These are phyloP conservation scores for Bubo scandiacus DNA, from an alignment of 2,113 vertebrate genomes.

Conservation along the genomic window DNA sequence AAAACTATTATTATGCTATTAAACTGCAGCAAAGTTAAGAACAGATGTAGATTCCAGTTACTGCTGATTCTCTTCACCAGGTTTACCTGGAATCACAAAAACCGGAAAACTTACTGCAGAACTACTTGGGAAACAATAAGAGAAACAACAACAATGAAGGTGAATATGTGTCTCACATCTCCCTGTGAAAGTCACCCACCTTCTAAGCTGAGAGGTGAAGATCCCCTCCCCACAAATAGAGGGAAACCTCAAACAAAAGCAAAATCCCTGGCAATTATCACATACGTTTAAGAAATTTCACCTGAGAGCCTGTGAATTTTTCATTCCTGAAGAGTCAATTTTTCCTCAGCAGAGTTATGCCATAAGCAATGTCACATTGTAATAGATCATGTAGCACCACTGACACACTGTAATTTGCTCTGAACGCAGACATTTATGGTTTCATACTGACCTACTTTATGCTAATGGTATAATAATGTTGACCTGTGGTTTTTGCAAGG, in stretches of 20 bases:
- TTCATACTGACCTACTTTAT: background rate
- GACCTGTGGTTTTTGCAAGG: background rate
- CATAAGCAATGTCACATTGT: background rate
- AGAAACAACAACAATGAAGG: background rate
- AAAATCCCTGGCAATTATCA: background rate
- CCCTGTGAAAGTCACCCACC: background rate
- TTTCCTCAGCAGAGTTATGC: background rate
- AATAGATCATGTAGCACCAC: background rate
- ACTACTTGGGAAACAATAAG: background rate
- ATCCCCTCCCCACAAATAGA: background rate
- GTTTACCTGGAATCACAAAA: background rate
- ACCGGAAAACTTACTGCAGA: background rate
- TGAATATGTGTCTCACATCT: background rate
- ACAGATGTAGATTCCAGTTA: background rate
- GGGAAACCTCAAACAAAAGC: background rate
- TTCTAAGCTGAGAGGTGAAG: background rate
- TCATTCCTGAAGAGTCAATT: background rate
- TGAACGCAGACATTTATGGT: background rate
- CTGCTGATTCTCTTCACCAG: background rate
- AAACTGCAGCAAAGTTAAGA: background rate
- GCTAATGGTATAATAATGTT: background rate
- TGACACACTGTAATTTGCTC: conserved; percentile 3
- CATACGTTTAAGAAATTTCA: background rate
- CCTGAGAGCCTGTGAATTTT: background rate
- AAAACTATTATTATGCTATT: background rate